Evolutionary conservation across 2,888 invertebrate species (phyloP).

Genomic region (Argyresthia goedartella): DNA sequence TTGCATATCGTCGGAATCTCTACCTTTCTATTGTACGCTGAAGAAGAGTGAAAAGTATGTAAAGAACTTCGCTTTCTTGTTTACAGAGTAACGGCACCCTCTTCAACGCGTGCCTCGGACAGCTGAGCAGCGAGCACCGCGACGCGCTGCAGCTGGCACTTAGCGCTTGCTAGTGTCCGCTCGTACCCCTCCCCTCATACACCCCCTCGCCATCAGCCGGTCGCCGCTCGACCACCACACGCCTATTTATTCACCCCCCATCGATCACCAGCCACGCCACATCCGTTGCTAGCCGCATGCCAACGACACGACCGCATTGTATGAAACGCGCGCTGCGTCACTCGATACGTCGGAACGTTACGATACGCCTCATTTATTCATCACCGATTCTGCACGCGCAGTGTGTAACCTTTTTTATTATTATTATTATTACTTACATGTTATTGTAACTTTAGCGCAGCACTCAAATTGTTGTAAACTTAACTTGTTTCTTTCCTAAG

Average conservation of each 20-base stretch:
- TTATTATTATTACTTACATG: neutral
- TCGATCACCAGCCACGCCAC: neutral
- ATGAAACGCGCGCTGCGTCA: neutral
- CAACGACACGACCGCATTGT: neutral
- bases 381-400: neutral
- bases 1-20: too few relatives aligned
- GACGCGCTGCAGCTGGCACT: slow-evolving; percentile 85
- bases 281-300: neutral
- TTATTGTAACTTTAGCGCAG: neutral
- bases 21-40: too few relatives aligned
- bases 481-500: slow-evolving; percentile 1
- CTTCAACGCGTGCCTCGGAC: slow-evolving; percentile 83
- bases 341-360: too few relatives aligned
- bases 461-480: slow-evolving; percentile 1
- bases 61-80: slow-evolving; percentile 8
- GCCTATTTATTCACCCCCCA: slow-evolving; percentile 18
- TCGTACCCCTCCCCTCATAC: too few relatives aligned
- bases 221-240: slow-evolving; percentile 11
- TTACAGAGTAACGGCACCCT: slow-evolving; percentile 81
- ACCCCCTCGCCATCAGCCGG: slow-evolving; percentile 11
- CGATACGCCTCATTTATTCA: too few relatives aligned
- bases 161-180: slow-evolving; percentile 30
- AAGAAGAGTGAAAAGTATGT: too few relatives aligned
- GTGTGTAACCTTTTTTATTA: neutral
- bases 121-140: slow-evolving; percentile 84